Evolutionary conservation across 2,113 vertebrate genomes (phyloP).

Genomic region (Paralichthys olivaceus): DNA sequence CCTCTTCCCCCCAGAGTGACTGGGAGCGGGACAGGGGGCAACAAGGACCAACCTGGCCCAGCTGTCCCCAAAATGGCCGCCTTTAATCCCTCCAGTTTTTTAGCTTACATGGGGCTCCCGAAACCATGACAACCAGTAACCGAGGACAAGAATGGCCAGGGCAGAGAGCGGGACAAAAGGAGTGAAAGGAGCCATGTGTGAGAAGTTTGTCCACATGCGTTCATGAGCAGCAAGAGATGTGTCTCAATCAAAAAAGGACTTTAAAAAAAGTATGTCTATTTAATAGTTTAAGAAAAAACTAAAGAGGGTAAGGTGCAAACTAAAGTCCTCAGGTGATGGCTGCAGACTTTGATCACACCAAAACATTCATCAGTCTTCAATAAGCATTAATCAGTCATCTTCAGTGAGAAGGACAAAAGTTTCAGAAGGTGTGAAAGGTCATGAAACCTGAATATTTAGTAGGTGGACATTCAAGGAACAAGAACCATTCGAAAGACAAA

Average conservation of each 20-base stretch:
- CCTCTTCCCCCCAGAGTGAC: conserved; percentile 76
- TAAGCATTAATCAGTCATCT: conserved; percentile 40
- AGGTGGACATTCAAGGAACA: neutral
- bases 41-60: conserved; percentile 81
- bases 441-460: conserved; percentile 7
- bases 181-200: conserved; percentile 80
- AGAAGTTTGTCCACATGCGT: conserved; percentile 83
- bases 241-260: conserved; percentile 77
- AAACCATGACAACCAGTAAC: conserved; percentile 85
- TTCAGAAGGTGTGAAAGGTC: conserved; percentile 30
- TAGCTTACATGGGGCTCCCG: conserved; percentile 65
- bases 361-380: conserved; percentile 11
- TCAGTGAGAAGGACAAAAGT: neutral
- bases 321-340: conserved; percentile 35
- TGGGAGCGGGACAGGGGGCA: conserved; percentile 78
- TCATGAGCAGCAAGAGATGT: conserved; percentile 63
- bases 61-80: conserved; percentile 85
- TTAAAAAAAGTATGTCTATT: conserved; percentile 15
- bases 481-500: conserved; percentile 18
- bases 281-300: neutral
- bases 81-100: conserved; percentile 79
- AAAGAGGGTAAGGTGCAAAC: neutral
- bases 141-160: conserved; percentile 78
- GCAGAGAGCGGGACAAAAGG: conserved; percentile 77
- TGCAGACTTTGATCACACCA: conserved; percentile 33